A percentile compares a stretch with the other conserved stretches of the same genome.
phyloP scores from a whole-genome alignment of 2,888 invertebrate genomes.

The Rhingia rostrata region DNA sequence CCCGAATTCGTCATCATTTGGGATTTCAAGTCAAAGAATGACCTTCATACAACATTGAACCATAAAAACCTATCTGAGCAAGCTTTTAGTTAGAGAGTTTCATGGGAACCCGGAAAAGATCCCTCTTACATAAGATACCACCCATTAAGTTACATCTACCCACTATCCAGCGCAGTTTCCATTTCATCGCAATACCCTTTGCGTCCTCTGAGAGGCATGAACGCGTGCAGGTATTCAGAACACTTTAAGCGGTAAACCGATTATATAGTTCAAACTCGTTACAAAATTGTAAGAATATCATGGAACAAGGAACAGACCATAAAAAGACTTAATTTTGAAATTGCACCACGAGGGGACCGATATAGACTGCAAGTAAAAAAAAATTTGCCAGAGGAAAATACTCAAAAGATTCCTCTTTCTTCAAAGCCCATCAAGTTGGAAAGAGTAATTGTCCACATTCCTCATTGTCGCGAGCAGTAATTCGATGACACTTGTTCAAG shows the following conservation, averaged over 20 bases:
- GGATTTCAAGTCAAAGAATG: no score
- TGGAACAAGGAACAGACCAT: slow-evolving; percentile 22
- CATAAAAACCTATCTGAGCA: not conserved
- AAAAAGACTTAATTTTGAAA: slow-evolving; percentile 39
- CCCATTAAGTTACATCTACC: slow-evolving; percentile 21
- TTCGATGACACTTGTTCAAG: slow-evolving; percentile 3
- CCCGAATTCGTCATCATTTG: no score
- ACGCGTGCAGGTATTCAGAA: slow-evolving; percentile 45
- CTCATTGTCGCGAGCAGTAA: slow-evolving; percentile 13
- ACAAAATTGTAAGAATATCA: not conserved
- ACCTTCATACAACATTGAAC: no score
- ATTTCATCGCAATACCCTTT: not conserved
- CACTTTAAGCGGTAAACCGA: slow-evolving; percentile 33
- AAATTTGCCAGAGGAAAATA: not conserved
- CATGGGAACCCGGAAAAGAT: slow-evolving; percentile 24
- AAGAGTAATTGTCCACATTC: slow-evolving; percentile 1
- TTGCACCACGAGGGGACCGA: not conserved
- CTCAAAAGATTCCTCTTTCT: not conserved
- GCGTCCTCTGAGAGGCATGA: no score
- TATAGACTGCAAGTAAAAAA: not conserved
- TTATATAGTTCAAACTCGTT: slow-evolving; percentile 25
- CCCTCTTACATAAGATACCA: slow-evolving; percentile 10
- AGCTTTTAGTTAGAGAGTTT: not conserved
- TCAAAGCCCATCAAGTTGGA: not conserved
- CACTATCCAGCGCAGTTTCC: not conserved